Evolutionary conservation across 2,113 vertebrate species (phyloP), one percentile per base, ranked within the genome.

Genomic region (Etia nguti): DNA sequence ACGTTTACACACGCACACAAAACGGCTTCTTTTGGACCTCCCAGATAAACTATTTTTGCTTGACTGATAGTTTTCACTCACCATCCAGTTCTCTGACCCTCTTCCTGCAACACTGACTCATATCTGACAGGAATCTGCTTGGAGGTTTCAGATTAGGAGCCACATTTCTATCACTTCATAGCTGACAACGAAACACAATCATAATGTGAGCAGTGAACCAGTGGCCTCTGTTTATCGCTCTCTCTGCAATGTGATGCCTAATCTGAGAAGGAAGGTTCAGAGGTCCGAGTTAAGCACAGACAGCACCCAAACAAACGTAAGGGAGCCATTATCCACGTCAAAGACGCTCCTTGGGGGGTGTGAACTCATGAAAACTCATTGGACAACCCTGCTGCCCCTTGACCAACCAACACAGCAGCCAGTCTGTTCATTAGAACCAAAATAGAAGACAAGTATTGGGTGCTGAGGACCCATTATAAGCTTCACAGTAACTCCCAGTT

Each of bases 1-100:
- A 79, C 15, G 22, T 73, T 60, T 15, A 82, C 77, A 36, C 54
- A 59, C 31, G 0, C 41, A 73, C 60, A 90, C 55, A 73, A 91
- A 88, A 91, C 60, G 62, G 70, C 89, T 87, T 56, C 22, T 43
- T 83, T 77, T 88, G 91, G 91, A 92, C 46, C 31, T 16, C 18
- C 54, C 8, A 20, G 75, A 89, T 90, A 90, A 93, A 90, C 88
- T 10, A 12, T 94, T 60, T 88, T 54, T 36, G 90, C 90, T 80
- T 81, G 88, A 87, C 26, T 89, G 81, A 43, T 3, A 11, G 48
- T 29, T 83, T 68, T 91, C 81, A 87, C 83, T 90, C 89, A 79
- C 22, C 82, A 73, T 84, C 41, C 20, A 4, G 26, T 56, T 36
- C 59, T 86, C 62, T 36, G 70, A 68, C 50, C 52, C 26, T 34